A percentile compares a stretch with the other conserved stretches of the same genome.
Conservation (phyloP, 92 coral and sea anemone genomes). For the Siderastrea siderea region DNA sequence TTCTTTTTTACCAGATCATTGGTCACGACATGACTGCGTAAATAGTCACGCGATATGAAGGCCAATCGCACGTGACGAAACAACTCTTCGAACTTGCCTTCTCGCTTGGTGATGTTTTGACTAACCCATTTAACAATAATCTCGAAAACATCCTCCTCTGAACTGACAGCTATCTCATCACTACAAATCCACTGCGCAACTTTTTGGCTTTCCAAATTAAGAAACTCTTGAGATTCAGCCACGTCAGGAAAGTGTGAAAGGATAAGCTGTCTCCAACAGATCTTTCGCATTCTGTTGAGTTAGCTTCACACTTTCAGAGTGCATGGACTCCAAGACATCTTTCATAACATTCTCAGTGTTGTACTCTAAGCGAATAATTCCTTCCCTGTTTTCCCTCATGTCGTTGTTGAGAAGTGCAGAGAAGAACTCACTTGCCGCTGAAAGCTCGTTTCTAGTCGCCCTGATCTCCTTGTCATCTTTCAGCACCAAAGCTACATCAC, state of each 20-base stretch:
- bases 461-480: background rate
- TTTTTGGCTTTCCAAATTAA: background rate
- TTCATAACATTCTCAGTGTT: background rate
- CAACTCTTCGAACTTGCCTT: slow-evolving; percentile 1
- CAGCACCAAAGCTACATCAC: slow-evolving; percentile 5
- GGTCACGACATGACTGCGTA: background rate
- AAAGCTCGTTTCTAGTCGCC: background rate
- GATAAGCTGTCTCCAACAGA: slow-evolving; percentile 3
- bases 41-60: background rate
- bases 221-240: background rate
- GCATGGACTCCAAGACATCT: background rate
- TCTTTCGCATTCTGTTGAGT: background rate
- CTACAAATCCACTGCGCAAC: slow-evolving; percentile 8
- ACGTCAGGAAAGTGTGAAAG: background rate
- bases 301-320: background rate
- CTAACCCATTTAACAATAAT: background rate
- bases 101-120: background rate
- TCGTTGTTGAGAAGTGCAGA: background rate
- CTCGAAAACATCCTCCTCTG: slow-evolving; percentile 1
- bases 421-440: background rate
- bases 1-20: background rate
- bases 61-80: slow-evolving; percentile 8
- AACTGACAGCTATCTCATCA: background rate
- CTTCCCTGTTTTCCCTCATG: slow-evolving; percentile 15
- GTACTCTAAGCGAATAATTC: background rate